phyloP scores from a whole-genome alignment of 37 sponge, comb jelly and placozoan genomes.

The Haliclona indistincta region DNA sequence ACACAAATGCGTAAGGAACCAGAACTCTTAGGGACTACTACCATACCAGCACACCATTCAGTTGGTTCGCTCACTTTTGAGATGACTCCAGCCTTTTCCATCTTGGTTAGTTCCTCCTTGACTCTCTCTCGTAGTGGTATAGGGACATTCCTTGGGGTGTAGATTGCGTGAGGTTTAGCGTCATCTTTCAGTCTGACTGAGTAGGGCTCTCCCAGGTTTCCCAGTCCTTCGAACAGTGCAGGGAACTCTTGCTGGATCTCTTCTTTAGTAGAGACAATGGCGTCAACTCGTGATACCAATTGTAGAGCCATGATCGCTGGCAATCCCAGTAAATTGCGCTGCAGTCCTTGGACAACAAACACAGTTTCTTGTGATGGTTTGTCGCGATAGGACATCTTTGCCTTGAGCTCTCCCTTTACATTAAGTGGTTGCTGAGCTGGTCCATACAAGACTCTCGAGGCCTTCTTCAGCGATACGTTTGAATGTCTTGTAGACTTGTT shows the following conservation, averaged over 20 bases:
- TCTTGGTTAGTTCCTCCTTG: constrained; percentile 16
- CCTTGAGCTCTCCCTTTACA: constrained; percentile 20
- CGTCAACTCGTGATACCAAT: constrained; percentile 19
- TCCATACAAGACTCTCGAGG: constrained; percentile 28
- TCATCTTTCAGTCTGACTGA: constrained; percentile 16
- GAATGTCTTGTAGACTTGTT: neutral
- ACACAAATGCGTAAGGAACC: constrained; percentile 28
- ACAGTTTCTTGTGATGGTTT: constrained; percentile 8
- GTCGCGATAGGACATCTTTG: constrained; percentile 7
- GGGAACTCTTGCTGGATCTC: constrained; percentile 18
- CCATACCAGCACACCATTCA: constrained; percentile 40
- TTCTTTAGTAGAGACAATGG: neutral
- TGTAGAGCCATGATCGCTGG: constrained; percentile 32
- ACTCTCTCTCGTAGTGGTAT: constrained; percentile 25
- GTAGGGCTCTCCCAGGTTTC: constrained; percentile 14
- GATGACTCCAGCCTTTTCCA: constrained; percentile 23
- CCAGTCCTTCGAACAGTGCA: constrained; percentile 21
- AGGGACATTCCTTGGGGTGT: constrained; percentile 29
- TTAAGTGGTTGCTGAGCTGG: constrained; percentile 9
- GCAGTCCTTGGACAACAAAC: constrained; percentile 17
- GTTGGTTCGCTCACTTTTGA: constrained; percentile 31
- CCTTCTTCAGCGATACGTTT: neutral
- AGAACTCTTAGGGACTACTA: constrained; percentile 30
- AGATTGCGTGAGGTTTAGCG: constrained; percentile 21
- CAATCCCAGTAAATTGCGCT: constrained; percentile 33